Conservation (phyloP, 1,140 invertebrate species). For the Papilio helenus region DNA sequence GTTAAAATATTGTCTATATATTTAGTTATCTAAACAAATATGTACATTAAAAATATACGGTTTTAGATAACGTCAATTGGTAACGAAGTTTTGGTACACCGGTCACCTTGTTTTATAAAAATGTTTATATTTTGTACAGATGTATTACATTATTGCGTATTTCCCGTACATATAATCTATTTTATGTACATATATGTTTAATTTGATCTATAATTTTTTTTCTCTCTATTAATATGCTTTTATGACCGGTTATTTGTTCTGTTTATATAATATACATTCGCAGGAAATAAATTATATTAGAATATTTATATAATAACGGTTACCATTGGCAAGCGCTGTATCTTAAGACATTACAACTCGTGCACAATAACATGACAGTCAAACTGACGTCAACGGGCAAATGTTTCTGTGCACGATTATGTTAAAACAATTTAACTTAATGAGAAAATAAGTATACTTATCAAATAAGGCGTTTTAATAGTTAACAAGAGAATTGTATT, state of each 20-base stretch:
- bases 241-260: conserved; percentile 12
- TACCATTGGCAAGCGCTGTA: conserved; percentile 38
- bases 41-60: conserved; percentile 38
- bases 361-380: background rate
- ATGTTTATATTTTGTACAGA: background rate
- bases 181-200: conserved; percentile 10
- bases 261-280: background rate
- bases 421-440: conserved; percentile 30
- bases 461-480: conserved; percentile 33
- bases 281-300: conserved; percentile 13
- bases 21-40: conserved; percentile 26
- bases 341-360: conserved; percentile 10
- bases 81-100: conserved; percentile 67
- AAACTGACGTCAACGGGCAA: background rate
- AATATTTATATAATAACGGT: conserved; percentile 26
- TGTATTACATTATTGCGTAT: conserved; percentile 18
- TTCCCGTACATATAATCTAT: conserved; percentile 6
- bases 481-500: conserved; percentile 10
- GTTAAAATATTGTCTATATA: conserved; percentile 21
- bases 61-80: conserved; percentile 45
- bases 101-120: conserved; percentile 48
- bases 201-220: background rate
- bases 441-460: conserved; percentile 33
- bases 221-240: background rate
- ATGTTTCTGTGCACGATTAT: conserved; percentile 6